A percentile compares a stretch with the other conserved stretches of the same genome.
Conservation (phyloP, 2,113 vertebrate species). For the Coregonus clupeaformis region DNA sequence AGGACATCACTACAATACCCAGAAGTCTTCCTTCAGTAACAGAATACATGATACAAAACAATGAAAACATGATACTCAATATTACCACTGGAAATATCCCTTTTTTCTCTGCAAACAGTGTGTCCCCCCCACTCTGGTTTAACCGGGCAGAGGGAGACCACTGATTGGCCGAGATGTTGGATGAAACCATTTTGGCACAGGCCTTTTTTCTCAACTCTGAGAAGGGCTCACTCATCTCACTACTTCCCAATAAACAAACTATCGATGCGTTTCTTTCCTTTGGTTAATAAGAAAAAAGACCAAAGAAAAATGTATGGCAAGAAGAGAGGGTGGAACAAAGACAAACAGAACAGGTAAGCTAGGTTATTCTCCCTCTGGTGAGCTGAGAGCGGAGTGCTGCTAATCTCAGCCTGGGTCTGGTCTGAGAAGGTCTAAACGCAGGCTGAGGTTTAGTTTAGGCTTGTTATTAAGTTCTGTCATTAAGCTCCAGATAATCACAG, state of each 20-base stretch:
- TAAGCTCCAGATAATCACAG: constrained; percentile 68
- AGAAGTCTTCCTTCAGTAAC: constrained; percentile 44
- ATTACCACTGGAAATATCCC: constrained; percentile 26
- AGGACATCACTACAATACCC: constrained; percentile 21
- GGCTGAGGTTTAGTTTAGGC: constrained; percentile 37
- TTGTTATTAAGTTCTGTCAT: constrained; percentile 47
- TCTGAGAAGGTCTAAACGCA: constrained; percentile 34
- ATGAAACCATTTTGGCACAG: constrained; percentile 47
- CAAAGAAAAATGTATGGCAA: background rate
- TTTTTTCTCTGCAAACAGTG: constrained; percentile 4
- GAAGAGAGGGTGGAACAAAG: constrained; percentile 14
- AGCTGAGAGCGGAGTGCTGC: constrained; percentile 30
- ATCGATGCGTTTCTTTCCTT: constrained; percentile 51
- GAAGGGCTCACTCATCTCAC: constrained; percentile 25
- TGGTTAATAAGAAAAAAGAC: constrained; percentile 53
- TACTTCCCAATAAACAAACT: constrained; percentile 35
- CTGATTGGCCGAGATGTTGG: constrained; percentile 43
- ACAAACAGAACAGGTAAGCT: constrained; percentile 28
- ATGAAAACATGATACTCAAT: constrained; percentile 12
- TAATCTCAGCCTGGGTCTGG: constrained; percentile 56
- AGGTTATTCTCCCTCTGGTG: constrained; percentile 17
- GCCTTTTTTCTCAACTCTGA: constrained; percentile 19
- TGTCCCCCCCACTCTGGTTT: background rate
- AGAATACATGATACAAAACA: background rate
- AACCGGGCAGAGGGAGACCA: background rate